Evolutionary conservation across 2,797 vertebrate genomes (phyloP), one percentile per base, ranked within the genome.

Genomic region (Anguilla obscura): DNA sequence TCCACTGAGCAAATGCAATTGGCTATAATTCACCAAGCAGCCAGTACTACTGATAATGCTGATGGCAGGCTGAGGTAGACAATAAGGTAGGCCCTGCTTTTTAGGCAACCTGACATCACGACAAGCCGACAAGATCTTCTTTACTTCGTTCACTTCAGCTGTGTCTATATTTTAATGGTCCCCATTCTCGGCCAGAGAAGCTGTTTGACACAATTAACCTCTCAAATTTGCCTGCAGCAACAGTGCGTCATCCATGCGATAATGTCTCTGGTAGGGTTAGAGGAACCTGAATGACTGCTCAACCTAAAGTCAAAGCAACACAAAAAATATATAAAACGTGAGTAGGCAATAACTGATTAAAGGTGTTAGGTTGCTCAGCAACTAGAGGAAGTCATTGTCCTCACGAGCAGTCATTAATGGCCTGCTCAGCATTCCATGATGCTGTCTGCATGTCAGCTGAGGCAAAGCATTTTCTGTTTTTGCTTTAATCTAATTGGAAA

Each of bases 191-290:
- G 27, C 71, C 71, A 36, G 27, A 76, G 30, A 76, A 36, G 27
- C 71, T 36, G 71, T 36, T 30, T 16, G 14, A 76, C 9, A n/a
- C 71, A 40, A 76, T 14, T 33, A 76, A 86, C 88, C 86, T 86
- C 69, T 74, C 45, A 54, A 88, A 87, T 87, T 83, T 84, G 50
- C 10, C 50, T 85, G 58, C 66, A n/a, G 30, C 63, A 33, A n/a
- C 56, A 60, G 48, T 90, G 50, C 48, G 50, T 89, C 74, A 80
- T 74, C 30, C 76, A 69, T 74, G 58, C 33, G 66, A 87, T 90
- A 91, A 90, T 88, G 87, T 84, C 88, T 74, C 86, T 87, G 86
- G 60, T 21, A 50, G 88, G 76, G 48, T 30, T 71, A 83, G 66
- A 50, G 86, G 86, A 56, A 85, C 84, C 60, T 50, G 66, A 79